Evolutionary conservation across 1,140 invertebrate species (phyloP).

Genomic region (Cyclina sinensis): DNA sequence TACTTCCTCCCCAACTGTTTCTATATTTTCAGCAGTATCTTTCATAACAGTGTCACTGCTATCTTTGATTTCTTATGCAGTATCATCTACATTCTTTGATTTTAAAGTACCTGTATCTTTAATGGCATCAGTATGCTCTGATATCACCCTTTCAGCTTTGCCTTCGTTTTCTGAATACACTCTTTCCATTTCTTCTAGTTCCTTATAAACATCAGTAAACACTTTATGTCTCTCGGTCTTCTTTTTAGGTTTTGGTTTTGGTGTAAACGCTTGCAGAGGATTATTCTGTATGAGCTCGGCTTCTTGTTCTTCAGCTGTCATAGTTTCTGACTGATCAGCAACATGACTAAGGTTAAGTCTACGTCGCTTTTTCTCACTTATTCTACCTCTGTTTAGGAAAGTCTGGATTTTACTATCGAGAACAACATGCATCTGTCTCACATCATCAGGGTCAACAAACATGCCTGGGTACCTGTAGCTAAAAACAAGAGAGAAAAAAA

Average conservation of each 20-base stretch:
- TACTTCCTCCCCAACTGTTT: no score
- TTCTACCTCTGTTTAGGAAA: background rate
- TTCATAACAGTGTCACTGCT: background rate
- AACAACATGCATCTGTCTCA: background rate
- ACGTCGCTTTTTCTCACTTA: background rate
- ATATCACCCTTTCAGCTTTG: background rate
- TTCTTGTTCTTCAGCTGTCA: background rate
- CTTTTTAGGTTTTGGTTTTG: slow-evolving; percentile 13
- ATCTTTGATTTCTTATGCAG: background rate
- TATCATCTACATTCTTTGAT: background rate
- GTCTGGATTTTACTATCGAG: slow-evolving; percentile 19
- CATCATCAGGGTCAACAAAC: slow-evolving; percentile 39
- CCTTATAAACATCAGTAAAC: slow-evolving; percentile 11
- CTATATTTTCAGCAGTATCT: background rate
- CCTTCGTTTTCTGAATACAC: background rate
- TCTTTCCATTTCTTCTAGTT: slow-evolving; percentile 7
- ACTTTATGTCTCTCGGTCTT: background rate
- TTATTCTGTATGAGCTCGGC: background rate
- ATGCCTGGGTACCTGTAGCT: slow-evolving; percentile 36
- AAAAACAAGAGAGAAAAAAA: background rate
- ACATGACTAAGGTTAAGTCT: background rate
- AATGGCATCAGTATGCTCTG: background rate
- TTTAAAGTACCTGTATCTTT: background rate
- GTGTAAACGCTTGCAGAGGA: slow-evolving; percentile 21
- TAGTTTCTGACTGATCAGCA: background rate